Evolutionary conservation across 2,888 invertebrate species (phyloP), one percentile per base, ranked within the genome.

Genomic region (Acanthoscelides obtectus): DNA sequence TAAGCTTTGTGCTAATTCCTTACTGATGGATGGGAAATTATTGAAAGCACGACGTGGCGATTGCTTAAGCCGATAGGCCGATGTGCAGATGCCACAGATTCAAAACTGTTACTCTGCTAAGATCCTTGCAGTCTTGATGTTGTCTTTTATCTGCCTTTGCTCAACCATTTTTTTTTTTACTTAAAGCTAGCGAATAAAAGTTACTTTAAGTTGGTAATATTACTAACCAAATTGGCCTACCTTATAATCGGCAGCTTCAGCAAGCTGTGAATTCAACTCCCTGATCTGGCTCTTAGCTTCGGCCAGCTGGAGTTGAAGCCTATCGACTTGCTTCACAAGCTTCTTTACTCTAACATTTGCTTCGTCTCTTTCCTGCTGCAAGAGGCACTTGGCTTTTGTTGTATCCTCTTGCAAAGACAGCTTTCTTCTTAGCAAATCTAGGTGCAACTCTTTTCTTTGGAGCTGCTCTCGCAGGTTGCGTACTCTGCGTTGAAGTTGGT

Each of bases 391-490:
- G 45, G 89, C 88, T 72, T 91, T 87, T 1, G 90, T 88, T 71
- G 89, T 91, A 78, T 94, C 93, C 83, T 95, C 96, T 84, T 95
- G 93, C 19, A 95, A 88, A 72, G 92, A 92, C 70, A 97, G 87
- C 85, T 98, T 98, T 78, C 96, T 91, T 66, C 96, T 88, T 68
- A 97, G 87, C 73, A 97, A 88, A 85, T 98, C 97, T 81, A 97
- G 87, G 83, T 98, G 97, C 65, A 97, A 88, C 83, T 98, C 98
- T 80, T 96, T 92, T 72, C 96, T 90, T 82, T 97, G 96, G 27
- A 97, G 88, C 84, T 98, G 97, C 83, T 97, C 97, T 69, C 96
- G 89, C 19, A 97, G 86, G 6, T 93, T 93, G 77, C 96, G 90
- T 64, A 96, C 92, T 75, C 96, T 89, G 73, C 96, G 88, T 85